Conservation (phyloP, 1,140 invertebrate species). For the Heliconius nattereri region DNA sequence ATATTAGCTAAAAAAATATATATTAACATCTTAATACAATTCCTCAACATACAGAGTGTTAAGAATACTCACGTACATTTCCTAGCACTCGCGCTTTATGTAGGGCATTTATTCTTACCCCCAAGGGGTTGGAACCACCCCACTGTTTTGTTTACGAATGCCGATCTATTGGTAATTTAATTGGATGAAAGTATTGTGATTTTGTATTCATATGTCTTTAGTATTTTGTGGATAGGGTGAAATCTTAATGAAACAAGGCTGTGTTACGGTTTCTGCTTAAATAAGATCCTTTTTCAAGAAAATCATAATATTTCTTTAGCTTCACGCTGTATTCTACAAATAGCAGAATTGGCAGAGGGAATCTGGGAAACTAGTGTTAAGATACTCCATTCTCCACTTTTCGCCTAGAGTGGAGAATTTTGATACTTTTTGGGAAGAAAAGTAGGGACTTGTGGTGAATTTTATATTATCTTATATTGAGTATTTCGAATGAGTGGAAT, state of each 20-base stretch:
- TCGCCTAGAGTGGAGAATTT: too few relatives aligned
- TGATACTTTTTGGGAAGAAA: too few relatives aligned
- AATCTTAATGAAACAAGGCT: neutral
- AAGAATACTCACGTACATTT: constrained; percentile 70
- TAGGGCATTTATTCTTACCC: constrained; percentile 70
- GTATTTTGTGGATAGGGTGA: neutral
- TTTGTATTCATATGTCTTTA: constrained; percentile 9
- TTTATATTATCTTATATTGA: too few relatives aligned
- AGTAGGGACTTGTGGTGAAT: too few relatives aligned
- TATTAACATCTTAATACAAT: constrained; percentile 52
- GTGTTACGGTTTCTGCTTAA: neutral
- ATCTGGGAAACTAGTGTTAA: too few relatives aligned
- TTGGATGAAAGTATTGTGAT: constrained; percentile 31
- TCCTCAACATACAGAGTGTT: constrained; percentile 62
- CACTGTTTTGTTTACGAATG: constrained; percentile 45
- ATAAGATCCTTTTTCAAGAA: too few relatives aligned
- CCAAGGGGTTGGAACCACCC: constrained; percentile 43
- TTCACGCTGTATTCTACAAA: too few relatives aligned
- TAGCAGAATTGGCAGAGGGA: too few relatives aligned
- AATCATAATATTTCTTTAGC: too few relatives aligned
- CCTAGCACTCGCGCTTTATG: constrained; percentile 68
- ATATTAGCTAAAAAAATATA: neutral
- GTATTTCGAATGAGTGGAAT: too few relatives aligned
- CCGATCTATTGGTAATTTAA: constrained; percentile 46
- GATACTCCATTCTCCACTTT: too few relatives aligned